Evolutionary conservation across 2,888 invertebrate genomes (phyloP).

Genomic region (Cinara cedri): DNA sequence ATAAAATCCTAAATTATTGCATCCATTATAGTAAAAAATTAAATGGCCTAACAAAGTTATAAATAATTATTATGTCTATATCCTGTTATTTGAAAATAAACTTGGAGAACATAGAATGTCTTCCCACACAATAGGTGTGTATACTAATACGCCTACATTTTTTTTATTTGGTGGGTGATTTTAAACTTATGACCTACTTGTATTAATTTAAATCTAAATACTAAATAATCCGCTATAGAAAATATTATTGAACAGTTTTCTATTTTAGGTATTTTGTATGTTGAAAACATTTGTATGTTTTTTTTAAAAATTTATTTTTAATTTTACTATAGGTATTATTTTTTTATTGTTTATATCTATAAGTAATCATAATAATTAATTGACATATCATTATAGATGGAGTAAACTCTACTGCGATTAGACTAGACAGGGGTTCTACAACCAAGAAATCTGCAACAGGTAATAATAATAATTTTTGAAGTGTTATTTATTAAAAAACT

Average conservation of each 20-base stretch:
- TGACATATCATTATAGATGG: conserved; percentile 52
- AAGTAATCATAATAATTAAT: conserved; percentile 6
- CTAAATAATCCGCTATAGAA: background rate
- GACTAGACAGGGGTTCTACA: conserved; percentile 33
- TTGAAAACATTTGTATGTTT: background rate
- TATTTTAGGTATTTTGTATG: conserved; percentile 2
- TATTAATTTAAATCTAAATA: conserved; percentile 18
- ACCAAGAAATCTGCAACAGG: conserved; percentile 43
- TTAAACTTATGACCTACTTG: conserved; percentile 55
- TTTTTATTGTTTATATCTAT: conserved; percentile 19
- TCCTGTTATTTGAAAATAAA: conserved; percentile 39
- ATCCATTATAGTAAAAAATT: background rate
- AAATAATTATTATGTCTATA: conserved; percentile 30
- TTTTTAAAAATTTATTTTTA: conserved; percentile 17
- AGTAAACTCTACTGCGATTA: conserved; percentile 38
- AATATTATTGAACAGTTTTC: background rate
- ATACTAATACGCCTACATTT: conserved; percentile 44
- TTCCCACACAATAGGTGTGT: conserved; percentile 28
- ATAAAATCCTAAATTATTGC: background rate
- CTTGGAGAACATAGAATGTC: conserved; percentile 27
- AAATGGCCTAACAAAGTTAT: background rate
- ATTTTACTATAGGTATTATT: background rate
- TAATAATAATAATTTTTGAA: conserved; percentile 21
- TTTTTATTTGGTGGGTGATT: conserved; percentile 44
- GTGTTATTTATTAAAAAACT: background rate